These are phyloP conservation scores for Pollicipes pollicipes DNA, from an alignment of 1,140 invertebrate genomes.

Conservation along the genomic window DNA sequence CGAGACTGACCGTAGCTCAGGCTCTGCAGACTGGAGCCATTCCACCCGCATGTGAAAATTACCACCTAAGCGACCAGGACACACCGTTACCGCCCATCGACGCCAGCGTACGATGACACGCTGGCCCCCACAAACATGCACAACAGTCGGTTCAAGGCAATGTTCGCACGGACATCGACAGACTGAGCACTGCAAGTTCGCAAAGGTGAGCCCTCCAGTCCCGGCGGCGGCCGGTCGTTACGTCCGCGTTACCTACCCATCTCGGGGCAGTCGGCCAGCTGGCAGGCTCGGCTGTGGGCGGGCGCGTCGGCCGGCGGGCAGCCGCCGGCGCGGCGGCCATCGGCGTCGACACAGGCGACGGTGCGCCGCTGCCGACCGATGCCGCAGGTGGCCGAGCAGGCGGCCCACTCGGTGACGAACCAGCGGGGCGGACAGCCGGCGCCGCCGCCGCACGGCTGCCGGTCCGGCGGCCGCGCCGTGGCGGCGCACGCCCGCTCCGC, in stretches of 20 bases:
- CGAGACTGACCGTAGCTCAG: neutral
- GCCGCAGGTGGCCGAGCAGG: slow-evolving; percentile 49
- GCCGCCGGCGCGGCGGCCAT: neutral
- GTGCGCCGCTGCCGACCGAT: slow-evolving; percentile 38
- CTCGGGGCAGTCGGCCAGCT: neutral
- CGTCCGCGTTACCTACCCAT: neutral
- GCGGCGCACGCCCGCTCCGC: slow-evolving; percentile 11
- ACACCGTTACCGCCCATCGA: neutral
- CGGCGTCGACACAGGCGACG: slow-evolving; percentile 25
- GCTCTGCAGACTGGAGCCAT: neutral
- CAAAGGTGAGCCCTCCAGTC: too few species aligned
- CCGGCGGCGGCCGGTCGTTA: neutral
- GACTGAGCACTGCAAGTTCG: too few species aligned
- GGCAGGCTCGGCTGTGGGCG: neutral
- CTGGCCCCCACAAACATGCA: too few species aligned
- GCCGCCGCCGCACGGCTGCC: slow-evolving; percentile 33
- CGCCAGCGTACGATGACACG: too few species aligned
- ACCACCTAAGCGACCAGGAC: neutral
- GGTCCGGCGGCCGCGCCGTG: slow-evolving; percentile 27
- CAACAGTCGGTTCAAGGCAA: too few species aligned
- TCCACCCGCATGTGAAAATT: neutral
- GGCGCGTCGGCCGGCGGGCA: neutral
- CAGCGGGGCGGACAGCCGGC: slow-evolving; percentile 45
- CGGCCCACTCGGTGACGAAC: slow-evolving; percentile 33
- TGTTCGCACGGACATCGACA: too few species aligned